Evolutionary conservation across 2,888 invertebrate genomes (phyloP).

Genomic region (Agrochola litura): DNA sequence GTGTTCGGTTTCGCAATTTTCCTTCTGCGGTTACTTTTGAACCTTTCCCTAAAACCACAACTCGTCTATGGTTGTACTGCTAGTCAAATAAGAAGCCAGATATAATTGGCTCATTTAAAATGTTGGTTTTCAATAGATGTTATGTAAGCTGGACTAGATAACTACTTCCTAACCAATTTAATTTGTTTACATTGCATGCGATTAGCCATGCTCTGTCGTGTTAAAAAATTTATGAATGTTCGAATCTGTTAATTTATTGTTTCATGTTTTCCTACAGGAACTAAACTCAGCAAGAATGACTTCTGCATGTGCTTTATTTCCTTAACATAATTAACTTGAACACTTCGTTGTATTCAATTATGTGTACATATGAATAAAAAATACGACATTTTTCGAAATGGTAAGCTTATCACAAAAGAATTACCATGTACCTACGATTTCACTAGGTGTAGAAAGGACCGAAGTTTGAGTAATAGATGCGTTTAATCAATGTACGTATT

Average conservation of each 20-base stretch:
- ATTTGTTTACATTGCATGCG: conserved; percentile 22
- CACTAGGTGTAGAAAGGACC: neutral
- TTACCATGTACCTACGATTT: neutral
- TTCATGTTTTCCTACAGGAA: conserved; percentile 18
- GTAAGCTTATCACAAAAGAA: neutral
- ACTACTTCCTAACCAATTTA: conserved; percentile 20
- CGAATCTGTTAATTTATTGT: neutral
- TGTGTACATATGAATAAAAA: neutral
- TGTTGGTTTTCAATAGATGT: conserved; percentile 5
- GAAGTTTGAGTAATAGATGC: neutral
- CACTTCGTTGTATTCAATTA: no score
- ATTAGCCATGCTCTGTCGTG: conserved; percentile 17
- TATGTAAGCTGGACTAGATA: conserved; percentile 10
- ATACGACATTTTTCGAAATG: neutral
- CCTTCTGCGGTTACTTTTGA: conserved; percentile 15
- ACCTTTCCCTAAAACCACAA: conserved; percentile 37
- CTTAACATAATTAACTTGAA: neutral
- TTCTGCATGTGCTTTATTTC: conserved; percentile 19
- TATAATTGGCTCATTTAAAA: conserved; percentile 29
- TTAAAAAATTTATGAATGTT: conserved; percentile 4
- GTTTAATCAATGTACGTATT: neutral
- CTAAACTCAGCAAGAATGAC: neutral
- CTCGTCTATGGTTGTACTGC: conserved; percentile 3
- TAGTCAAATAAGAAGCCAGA: conserved; percentile 25
- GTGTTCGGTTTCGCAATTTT: conserved; percentile 29